phyloP scores from a whole-genome alignment of 2,888 invertebrate genomes.

The Oxystoma pomonae region DNA sequence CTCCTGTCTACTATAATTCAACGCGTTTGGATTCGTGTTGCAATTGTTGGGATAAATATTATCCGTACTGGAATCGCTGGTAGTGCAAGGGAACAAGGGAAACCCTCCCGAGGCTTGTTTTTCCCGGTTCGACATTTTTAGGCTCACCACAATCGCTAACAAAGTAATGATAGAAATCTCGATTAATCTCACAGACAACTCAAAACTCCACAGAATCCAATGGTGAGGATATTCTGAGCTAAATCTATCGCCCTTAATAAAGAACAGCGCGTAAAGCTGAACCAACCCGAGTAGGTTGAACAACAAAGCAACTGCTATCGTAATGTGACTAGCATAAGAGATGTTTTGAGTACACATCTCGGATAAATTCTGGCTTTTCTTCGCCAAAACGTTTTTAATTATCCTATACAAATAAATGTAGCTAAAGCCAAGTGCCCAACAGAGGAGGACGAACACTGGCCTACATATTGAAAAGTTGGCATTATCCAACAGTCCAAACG shows the following conservation, averaged over 20 bases:
- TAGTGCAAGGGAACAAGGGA: constrained; percentile 77
- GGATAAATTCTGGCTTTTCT: constrained; percentile 74
- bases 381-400: constrained; percentile 67
- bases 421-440: constrained; percentile 76
- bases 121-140: constrained; percentile 63
- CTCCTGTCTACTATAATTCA: constrained; percentile 66
- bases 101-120: constrained; percentile 69
- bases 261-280: constrained; percentile 78
- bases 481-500: constrained; percentile 41
- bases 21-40: constrained; percentile 78
- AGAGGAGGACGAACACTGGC: constrained; percentile 81
- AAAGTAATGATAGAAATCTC: constrained; percentile 86
- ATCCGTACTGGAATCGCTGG: constrained; percentile 79
- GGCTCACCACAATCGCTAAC: constrained; percentile 81
- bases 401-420: constrained; percentile 82
- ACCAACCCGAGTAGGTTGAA: constrained; percentile 79
- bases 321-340: constrained; percentile 84
- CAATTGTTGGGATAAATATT: constrained; percentile 84
- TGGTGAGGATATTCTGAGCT: constrained; percentile 63
- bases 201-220: constrained; percentile 92
- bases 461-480: constrained; percentile 67
- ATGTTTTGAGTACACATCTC: constrained; percentile 74
- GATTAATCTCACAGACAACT: constrained; percentile 77
- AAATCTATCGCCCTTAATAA: constrained; percentile 50
- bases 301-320: constrained; percentile 79